Conservation (phyloP, 2,888 invertebrate species). For the Heliconius hortense region DNA sequence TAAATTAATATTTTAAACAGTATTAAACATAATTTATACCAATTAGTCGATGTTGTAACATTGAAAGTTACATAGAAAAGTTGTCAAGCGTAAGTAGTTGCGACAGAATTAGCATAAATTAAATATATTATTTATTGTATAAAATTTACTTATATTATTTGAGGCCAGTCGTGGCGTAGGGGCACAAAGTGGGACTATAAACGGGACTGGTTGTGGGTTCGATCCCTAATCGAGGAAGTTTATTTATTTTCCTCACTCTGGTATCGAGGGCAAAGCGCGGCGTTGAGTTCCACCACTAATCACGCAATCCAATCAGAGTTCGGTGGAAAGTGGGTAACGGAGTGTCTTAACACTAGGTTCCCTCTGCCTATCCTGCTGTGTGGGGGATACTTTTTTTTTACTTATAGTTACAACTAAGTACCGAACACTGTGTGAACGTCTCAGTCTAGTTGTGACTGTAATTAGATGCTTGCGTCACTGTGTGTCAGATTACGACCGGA, state of each 20-base stretch:
- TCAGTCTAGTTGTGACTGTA: slow-evolving; percentile 64
- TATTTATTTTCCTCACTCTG: no score
- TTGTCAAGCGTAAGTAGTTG: slow-evolving; percentile 9
- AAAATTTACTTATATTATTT: slow-evolving; percentile 39
- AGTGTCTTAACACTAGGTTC: no score
- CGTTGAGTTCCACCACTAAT: no score
- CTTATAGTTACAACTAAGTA: background rate
- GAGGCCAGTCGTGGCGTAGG: no score
- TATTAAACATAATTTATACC: background rate
- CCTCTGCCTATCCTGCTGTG: no score
- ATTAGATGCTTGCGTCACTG: slow-evolving; percentile 57
- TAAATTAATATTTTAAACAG: no score
- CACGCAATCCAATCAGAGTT: no score
- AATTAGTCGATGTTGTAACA: background rate
- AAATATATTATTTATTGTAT: slow-evolving; percentile 36
- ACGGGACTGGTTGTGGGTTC: no score
- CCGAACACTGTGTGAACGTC: slow-evolving; percentile 63
- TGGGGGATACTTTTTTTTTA: slow-evolving; percentile 31
- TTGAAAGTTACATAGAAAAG: slow-evolving; percentile 2
- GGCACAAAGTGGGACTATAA: no score
- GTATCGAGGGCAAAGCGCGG: no score
- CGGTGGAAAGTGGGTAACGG: no score
- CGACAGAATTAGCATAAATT: slow-evolving; percentile 28
- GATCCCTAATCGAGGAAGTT: no score
- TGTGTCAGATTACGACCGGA: slow-evolving; percentile 46